Base-by-base conservation (phyloP, 2,113 vertebrate genomes). In the Onychostoma macrolepis region DNA sequence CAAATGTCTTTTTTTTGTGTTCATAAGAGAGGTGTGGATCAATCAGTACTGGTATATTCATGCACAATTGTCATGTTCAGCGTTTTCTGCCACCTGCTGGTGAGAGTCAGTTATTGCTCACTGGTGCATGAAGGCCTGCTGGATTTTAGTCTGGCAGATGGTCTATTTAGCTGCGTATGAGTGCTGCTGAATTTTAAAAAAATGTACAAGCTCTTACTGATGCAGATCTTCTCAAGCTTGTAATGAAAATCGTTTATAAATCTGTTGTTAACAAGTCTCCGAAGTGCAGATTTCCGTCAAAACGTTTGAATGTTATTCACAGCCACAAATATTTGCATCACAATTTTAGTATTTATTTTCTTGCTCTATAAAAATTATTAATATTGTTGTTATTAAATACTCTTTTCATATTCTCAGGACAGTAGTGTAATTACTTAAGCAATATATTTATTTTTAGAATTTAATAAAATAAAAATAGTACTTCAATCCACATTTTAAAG, bases 11-110 rank as follows among this genome's bases (percentile, higher is more conserved):
- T 69, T 58, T 30, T 15, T 15, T 24, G 17, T 38, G 30, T 43
- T 11, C 2, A 1, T 43, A 4, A 2, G 7, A 74, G 30, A 63
- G 78, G 24, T 17, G 12, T 17, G 12, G 61, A 38, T 63, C 1
- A 28, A 80, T 21, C 9, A n/a, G 56, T 15, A 30, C 38, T n/a
- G 5, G 7, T 33, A 6, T 56, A 12, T 24, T 76, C 41, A 8
- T 45, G 38, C 24, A n/a, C 38, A 33, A 5, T 33, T 78, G 30
- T 79, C 17, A 24, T 45, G 24, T 75, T 69, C 41, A n/a, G 61
- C 15, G 19, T 65, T 28, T 77, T 61, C 83, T 86, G 85, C 87
- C 89, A 26, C 79, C 87, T 90, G 76, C 63, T 86, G 83, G 84
- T 82, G 33, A 69, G 53, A 41, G 63, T 2, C 33, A 21, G 11